Evolutionary conservation across 2,113 vertebrate genomes (phyloP).

Genomic region (Calcarius ornatus): DNA sequence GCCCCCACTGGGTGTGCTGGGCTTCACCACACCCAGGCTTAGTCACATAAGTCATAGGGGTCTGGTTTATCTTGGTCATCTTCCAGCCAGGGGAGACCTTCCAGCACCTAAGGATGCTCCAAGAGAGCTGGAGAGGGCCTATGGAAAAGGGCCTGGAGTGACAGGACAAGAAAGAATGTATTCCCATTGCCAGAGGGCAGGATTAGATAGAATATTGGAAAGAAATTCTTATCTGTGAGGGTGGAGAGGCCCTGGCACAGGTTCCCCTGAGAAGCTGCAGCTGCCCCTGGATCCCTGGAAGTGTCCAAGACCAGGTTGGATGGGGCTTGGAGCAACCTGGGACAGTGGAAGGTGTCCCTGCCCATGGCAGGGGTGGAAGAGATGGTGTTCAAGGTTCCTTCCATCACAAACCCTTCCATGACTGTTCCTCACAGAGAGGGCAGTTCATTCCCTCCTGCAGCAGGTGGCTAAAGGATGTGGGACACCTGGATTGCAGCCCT

Average conservation of each 20-base stretch:
- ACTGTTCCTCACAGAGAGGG: background rate
- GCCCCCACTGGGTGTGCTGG: background rate
- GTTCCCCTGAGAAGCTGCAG: background rate
- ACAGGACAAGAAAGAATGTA: background rate
- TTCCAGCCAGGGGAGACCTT: background rate
- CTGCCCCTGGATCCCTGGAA: background rate
- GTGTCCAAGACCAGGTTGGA: background rate
- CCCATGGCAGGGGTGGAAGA: background rate
- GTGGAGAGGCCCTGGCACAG: background rate
- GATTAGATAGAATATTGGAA: background rate
- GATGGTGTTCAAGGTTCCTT: background rate
- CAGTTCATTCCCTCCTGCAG: background rate
- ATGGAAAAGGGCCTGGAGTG: background rate
- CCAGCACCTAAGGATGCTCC: background rate
- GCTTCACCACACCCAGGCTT: background rate
- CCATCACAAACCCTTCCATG: background rate
- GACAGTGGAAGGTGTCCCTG: background rate
- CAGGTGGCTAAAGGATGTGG: background rate
- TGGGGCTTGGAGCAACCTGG: rapidly evolving
- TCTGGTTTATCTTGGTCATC: background rate
- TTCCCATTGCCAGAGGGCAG: background rate
- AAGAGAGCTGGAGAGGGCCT: background rate
- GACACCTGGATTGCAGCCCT: background rate
- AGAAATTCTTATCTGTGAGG: background rate
- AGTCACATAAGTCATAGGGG: too few species aligned